A percentile compares a stretch with the other conserved stretches of the same genome.
These are phyloP conservation scores for Pygathrix nemaeus DNA, from an alignment of 2,113 vertebrate species.

Conservation along the genomic window DNA sequence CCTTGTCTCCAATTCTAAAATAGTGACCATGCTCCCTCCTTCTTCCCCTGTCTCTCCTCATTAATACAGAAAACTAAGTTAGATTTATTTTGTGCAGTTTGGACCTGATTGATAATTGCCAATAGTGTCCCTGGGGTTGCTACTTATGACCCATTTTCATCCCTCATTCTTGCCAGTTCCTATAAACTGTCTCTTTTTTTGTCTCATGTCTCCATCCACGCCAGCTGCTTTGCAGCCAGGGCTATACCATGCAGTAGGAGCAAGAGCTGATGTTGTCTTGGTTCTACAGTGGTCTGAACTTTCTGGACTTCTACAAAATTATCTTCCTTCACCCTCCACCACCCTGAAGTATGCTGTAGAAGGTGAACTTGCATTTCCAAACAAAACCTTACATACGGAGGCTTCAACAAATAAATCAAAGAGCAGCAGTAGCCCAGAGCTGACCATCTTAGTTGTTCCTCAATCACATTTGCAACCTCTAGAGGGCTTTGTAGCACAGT, in stretches of 20 bases:
- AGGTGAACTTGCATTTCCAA: not conserved
- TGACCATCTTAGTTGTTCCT: not conserved
- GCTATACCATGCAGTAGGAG: not conserved
- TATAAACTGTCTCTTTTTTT: not conserved
- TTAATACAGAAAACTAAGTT: not conserved
- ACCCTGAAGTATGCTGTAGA: not conserved
- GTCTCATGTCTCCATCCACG: rapidly evolving
- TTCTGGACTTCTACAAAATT: not conserved
- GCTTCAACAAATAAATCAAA: not conserved
- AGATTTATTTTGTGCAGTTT: not conserved
- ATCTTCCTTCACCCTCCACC: rapidly evolving
- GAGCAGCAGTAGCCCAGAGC: not conserved
- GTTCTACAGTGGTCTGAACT: not conserved
- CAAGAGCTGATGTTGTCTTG: not conserved
- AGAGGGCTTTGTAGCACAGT: not conserved
- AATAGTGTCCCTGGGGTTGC: not conserved
- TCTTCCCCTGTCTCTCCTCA: not conserved
- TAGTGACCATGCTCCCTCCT: not conserved
- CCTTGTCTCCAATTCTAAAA: not conserved
- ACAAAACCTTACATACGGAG: not conserved
- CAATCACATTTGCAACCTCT: not conserved
- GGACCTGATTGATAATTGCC: not conserved
- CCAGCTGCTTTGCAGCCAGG: not conserved
- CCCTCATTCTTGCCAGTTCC: not conserved
- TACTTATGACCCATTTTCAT: not conserved